Conservation (phyloP, 2,797 vertebrate species). For the Anguilla pacifica region DNA sequence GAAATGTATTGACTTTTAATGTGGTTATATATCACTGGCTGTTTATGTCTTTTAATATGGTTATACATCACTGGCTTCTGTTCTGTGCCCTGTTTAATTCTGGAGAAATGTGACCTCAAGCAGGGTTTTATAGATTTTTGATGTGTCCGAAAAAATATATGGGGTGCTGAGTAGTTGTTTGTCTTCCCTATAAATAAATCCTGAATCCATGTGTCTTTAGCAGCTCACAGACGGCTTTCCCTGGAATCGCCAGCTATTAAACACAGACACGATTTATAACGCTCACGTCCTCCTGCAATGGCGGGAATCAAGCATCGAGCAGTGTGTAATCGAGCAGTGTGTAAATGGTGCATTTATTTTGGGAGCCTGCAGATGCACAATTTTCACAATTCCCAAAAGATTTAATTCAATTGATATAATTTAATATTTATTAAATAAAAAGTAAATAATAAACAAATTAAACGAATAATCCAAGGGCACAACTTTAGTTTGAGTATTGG, state of each 20-base stretch:
- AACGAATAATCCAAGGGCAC: too few relatives aligned
- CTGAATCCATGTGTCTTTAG: background rate
- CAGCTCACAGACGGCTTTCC: slow-evolving; percentile 32
- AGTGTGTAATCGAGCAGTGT: too few relatives aligned
- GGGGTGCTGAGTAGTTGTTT: slow-evolving; percentile 51
- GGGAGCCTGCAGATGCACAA: slow-evolving; percentile 36
- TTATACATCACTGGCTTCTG: background rate
- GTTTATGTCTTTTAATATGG: background rate
- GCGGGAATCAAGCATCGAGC: slow-evolving; percentile 45
- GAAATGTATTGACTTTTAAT: background rate
- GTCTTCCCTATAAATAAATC: slow-evolving; percentile 37
- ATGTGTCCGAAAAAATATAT: slow-evolving; percentile 45
- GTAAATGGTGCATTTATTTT: slow-evolving; percentile 37
- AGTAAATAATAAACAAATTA: too few relatives aligned
- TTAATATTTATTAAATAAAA: too few relatives aligned
- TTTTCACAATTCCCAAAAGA: slow-evolving; percentile 7
- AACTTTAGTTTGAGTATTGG: too few relatives aligned
- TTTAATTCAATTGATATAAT: too few relatives aligned
- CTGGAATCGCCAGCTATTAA: slow-evolving; percentile 29
- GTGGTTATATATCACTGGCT: background rate
- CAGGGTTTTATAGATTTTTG: slow-evolving; percentile 37
- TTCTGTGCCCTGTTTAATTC: background rate
- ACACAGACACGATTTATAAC: slow-evolving; percentile 51
- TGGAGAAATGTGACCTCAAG: background rate
- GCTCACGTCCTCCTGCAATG: slow-evolving; percentile 37